These are phyloP conservation scores for Tenodera sinensis DNA, from an alignment of 2,888 invertebrate species.

Conservation along the genomic window DNA sequence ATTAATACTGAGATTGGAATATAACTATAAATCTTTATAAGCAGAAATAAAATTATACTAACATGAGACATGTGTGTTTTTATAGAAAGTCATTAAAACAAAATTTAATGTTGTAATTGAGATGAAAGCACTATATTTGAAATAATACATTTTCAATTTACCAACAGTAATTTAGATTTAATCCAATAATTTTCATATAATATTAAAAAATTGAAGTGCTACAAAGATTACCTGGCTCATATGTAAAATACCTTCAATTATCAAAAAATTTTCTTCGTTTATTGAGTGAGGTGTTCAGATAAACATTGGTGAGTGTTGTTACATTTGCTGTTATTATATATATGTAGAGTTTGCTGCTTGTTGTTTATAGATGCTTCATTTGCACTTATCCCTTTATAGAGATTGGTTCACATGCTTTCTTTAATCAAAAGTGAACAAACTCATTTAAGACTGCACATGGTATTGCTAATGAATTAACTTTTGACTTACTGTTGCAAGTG, in stretches of 20 bases:
- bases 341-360: neutral
- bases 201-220: neutral
- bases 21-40: neutral
- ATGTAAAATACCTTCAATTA: neutral
- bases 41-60: neutral
- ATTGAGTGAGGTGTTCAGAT: neutral
- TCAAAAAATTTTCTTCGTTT: neutral
- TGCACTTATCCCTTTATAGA: neutral
- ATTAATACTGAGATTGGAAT: neutral
- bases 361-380: neutral
- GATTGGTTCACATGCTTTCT: neutral
- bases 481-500: neutral
- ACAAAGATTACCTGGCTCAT: neutral
- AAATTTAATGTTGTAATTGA: neutral
- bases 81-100: neutral
- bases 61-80: neutral
- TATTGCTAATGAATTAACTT: neutral
- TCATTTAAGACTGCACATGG: neutral
- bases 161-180: neutral
- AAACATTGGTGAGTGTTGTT: neutral
- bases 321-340: neutral
- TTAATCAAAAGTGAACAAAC: neutral
- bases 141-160: neutral
- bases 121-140: neutral
- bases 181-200: neutral